These are phyloP conservation scores for Poeciliopsis prolifica DNA, from an alignment of 2,113 vertebrate species.

Conservation along the genomic window DNA sequence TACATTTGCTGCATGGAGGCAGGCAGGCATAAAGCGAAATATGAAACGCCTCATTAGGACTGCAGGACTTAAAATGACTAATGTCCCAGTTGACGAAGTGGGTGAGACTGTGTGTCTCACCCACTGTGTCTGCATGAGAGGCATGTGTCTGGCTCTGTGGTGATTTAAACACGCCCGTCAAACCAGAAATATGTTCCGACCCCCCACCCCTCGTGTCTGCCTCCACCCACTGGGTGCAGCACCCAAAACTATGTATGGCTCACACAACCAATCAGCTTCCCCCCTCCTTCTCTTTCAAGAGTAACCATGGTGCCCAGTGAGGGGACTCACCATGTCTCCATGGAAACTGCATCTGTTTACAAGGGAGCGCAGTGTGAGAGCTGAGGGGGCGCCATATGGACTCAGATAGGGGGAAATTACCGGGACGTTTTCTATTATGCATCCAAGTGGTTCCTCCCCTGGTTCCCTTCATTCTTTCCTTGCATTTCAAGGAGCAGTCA, in stretches of 20 bases:
- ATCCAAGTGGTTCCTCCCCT: not conserved
- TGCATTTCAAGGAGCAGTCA: slow-evolving; percentile 26
- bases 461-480: slow-evolving; percentile 14
- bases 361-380: slow-evolving; percentile 63
- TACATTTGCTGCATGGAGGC: slow-evolving; percentile 19
- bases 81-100: slow-evolving; percentile 68
- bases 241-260: slow-evolving; percentile 63
- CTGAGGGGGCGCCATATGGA: slow-evolving; percentile 40
- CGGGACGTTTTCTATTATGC: not conserved
- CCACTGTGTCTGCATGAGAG: slow-evolving; percentile 59
- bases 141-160: slow-evolving; percentile 61
- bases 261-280: slow-evolving; percentile 70
- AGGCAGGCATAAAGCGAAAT: slow-evolving; percentile 26
- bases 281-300: slow-evolving; percentile 42
- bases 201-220: slow-evolving; percentile 49
- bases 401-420: slow-evolving; percentile 17
- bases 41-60: slow-evolving; percentile 54
- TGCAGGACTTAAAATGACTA: slow-evolving; percentile 72
- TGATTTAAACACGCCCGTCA: slow-evolving; percentile 72
- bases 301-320: slow-evolving; percentile 83
- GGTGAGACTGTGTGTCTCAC: slow-evolving; percentile 75
- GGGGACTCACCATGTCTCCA: slow-evolving; percentile 81
- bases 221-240: slow-evolving; percentile 44
- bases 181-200: slow-evolving; percentile 53
- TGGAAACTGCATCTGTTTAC: slow-evolving; percentile 96